Conservation (phyloP, 2,888 invertebrate species). For the Mythimna albipuncta region DNA sequence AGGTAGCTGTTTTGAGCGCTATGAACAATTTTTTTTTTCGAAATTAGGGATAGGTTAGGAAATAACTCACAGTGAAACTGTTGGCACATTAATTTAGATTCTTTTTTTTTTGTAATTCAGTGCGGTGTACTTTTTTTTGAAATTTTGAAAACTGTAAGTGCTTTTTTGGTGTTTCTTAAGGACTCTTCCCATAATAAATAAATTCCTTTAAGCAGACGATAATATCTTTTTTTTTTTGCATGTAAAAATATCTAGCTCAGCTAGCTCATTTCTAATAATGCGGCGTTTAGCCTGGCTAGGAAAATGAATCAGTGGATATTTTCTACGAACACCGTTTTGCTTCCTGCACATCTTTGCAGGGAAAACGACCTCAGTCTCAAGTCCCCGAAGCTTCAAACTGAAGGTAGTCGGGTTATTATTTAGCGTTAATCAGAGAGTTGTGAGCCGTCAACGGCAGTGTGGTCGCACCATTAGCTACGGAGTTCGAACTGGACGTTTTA, state of each 20-base stretch:
- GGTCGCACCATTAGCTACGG: slow-evolving; percentile 41
- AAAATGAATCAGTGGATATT: not conserved
- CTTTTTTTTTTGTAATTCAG: no score
- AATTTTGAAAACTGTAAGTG: no score
- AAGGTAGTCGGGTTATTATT: slow-evolving; percentile 28
- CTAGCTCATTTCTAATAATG: not conserved
- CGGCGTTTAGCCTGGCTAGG: not conserved
- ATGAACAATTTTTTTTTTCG: no score
- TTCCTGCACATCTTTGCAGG: not conserved
- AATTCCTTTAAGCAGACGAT: no score
- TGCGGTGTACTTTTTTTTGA: no score
- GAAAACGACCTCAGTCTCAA: not conserved
- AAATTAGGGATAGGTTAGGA: no score
- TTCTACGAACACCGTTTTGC: not conserved
- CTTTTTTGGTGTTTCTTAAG: no score
- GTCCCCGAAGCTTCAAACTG: not conserved
- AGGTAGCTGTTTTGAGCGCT: no score
- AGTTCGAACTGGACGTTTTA: slow-evolving; percentile 17
- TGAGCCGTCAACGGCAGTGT: slow-evolving; percentile 36
- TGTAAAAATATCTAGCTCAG: not conserved
- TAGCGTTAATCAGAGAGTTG: slow-evolving; percentile 31
- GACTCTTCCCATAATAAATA: no score
- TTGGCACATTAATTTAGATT: no score
- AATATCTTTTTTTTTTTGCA: no score
- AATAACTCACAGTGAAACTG: no score